A percentile compares a stretch with the other conserved stretches of the same genome.
These are phyloP conservation scores for Trachurus trachurus DNA, from an alignment of 2,797 vertebrate species.

Conservation along the genomic window DNA sequence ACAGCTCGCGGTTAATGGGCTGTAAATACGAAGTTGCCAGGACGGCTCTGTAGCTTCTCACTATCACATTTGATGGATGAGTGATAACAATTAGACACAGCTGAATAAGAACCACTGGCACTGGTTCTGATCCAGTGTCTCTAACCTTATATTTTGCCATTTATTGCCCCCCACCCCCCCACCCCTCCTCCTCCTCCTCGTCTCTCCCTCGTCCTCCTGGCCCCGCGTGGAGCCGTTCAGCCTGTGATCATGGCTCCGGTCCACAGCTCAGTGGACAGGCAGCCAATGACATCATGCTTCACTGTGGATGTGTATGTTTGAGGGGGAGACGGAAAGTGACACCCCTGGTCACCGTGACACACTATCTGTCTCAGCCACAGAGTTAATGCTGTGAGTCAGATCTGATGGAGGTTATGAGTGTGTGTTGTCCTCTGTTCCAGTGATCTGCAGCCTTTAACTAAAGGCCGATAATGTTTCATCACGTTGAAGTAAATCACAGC, in stretches of 20 bases:
- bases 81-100: not conserved
- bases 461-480: slow-evolving; percentile 3
- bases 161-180: slow-evolving; percentile 30
- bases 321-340: slow-evolving; percentile 66
- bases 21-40: not conserved
- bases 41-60: not conserved
- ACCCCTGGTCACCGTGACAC: slow-evolving; percentile 81
- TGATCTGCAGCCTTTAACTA: not conserved
- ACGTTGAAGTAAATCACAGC: not conserved
- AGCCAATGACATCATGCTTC: slow-evolving; percentile 77
- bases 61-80: slow-evolving; percentile 13
- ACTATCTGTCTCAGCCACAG: slow-evolving; percentile 56
- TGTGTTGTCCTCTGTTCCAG: slow-evolving; percentile 29
- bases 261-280: slow-evolving; percentile 63
- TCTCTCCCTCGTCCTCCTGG: slow-evolving; percentile 34
- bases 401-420: slow-evolving; percentile 37
- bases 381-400: slow-evolving; percentile 55
- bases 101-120: slow-evolving; percentile 22
- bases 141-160: slow-evolving; percentile 26
- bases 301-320: slow-evolving; percentile 23
- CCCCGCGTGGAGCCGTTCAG: slow-evolving; percentile 60
- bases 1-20: not conserved
- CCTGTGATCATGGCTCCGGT: slow-evolving; percentile 66
- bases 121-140: slow-evolving; percentile 26
- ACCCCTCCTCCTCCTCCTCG: not conserved